phyloP scores from a whole-genome alignment of 2,888 invertebrate species.

The Pogonocherus hispidulus region DNA sequence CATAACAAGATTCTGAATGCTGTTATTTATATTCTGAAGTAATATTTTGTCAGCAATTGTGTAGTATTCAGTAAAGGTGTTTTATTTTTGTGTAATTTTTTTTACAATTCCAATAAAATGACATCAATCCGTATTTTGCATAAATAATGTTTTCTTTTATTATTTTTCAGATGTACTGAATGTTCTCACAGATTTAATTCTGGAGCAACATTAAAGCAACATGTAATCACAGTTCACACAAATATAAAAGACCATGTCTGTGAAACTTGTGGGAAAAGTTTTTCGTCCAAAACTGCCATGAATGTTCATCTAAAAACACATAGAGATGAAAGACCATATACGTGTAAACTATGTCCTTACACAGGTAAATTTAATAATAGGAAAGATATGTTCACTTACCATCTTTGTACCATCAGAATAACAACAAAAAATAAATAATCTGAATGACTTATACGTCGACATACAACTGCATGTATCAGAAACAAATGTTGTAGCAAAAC shows the following conservation, averaged over 20 bases:
- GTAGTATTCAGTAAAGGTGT: too few relatives aligned
- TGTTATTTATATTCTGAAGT: too few relatives aligned
- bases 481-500: too few relatives aligned
- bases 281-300: constrained; percentile 57
- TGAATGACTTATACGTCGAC: too few relatives aligned
- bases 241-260: constrained; percentile 60
- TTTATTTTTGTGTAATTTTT: not conserved
- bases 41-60: too few relatives aligned
- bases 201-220: constrained; percentile 55
- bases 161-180: constrained; percentile 57
- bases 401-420: too few relatives aligned
- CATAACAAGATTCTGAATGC: too few relatives aligned
- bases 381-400: too few relatives aligned
- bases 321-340: constrained; percentile 56
- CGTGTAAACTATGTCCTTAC: constrained; percentile 58
- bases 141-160: constrained; percentile 13
- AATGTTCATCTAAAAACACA: constrained; percentile 58
- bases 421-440: too few relatives aligned
- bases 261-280: constrained; percentile 60
- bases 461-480: too few relatives aligned
- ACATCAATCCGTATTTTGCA: not conserved
- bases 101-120: not conserved
- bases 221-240: constrained; percentile 59
- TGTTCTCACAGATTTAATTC: constrained; percentile 57
- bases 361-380: constrained; percentile 47